These are phyloP conservation scores for Nomada ferruginata DNA, from an alignment of 2,888 invertebrate species.

Conservation along the genomic window DNA sequence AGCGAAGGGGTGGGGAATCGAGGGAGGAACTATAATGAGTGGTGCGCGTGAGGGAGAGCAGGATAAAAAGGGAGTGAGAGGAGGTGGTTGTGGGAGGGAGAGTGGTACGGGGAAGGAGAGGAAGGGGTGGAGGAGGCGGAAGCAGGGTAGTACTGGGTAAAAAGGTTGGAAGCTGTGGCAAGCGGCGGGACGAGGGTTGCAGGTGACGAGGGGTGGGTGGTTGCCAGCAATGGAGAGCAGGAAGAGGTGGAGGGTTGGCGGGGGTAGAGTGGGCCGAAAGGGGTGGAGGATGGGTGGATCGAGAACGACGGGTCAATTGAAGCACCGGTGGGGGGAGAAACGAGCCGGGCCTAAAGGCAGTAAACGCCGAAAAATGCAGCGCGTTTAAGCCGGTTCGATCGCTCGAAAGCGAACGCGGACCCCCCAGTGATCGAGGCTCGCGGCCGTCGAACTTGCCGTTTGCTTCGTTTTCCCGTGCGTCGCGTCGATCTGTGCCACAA, in stretches of 20 bases:
- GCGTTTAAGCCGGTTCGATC: slow-evolving; percentile 67
- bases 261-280: slow-evolving; percentile 30
- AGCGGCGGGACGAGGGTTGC: slow-evolving; percentile 47
- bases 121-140: slow-evolving; percentile 60
- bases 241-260: slow-evolving; percentile 7
- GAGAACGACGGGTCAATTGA: slow-evolving; percentile 77
- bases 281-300: slow-evolving; percentile 60
- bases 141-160: slow-evolving; percentile 76
- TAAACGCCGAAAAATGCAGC: slow-evolving; percentile 76
- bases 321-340: slow-evolving; percentile 62
- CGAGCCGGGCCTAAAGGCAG: slow-evolving; percentile 72
- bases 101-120: slow-evolving; percentile 7
- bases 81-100: slow-evolving; percentile 16
- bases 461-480: background rate
- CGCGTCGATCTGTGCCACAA: background rate
- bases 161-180: slow-evolving; percentile 81
- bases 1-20: slow-evolving; percentile 34
- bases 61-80: slow-evolving; percentile 68
- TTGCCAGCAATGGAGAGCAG: slow-evolving; percentile 64
- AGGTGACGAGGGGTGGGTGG: slow-evolving; percentile 33
- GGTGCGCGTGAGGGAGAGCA: slow-evolving; percentile 73
- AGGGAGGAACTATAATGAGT: slow-evolving; percentile 79
- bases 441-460: slow-evolving; percentile 20
- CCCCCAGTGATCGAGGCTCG: slow-evolving; percentile 59
- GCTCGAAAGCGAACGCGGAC: slow-evolving; percentile 62